These are phyloP conservation scores for Cheumatopsyche charites DNA, from an alignment of 1,140 invertebrate genomes.

Conservation along the genomic window DNA sequence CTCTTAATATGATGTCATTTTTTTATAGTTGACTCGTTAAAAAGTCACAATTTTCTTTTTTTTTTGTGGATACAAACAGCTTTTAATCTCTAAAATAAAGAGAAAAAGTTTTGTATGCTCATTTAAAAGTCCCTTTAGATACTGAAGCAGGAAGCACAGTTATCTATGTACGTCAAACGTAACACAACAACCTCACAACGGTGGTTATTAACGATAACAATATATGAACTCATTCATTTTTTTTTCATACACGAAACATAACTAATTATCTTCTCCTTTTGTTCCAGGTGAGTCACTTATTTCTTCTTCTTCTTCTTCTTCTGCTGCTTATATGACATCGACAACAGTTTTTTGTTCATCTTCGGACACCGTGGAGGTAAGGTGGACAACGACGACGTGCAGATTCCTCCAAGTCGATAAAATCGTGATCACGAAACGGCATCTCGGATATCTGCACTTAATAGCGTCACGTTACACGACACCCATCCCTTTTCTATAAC, in stretches of 20 bases:
- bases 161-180: not conserved
- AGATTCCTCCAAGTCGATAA: conserved; percentile 41
- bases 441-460: conserved; percentile 46
- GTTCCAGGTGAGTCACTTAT: conserved; percentile 22
- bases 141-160: not conserved
- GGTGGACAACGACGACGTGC: conserved; percentile 25
- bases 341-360: not conserved
- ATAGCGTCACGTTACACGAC: conserved; percentile 43
- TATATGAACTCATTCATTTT: no score
- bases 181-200: not conserved
- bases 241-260: no score
- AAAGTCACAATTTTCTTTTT: no score
- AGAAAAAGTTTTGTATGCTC: no score
- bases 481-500: conserved; percentile 1
- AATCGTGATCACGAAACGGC: conserved; percentile 47
- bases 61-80: no score
- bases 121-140: no score
- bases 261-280: conserved; percentile 7
- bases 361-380: not conserved
- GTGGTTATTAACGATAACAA: no score
- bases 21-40: no score
- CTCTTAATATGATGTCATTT: no score
- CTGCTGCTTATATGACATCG: not conserved
- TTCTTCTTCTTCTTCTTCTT: not conserved
- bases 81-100: no score